Evolutionary conservation across 2,113 vertebrate genomes (phyloP), one percentile per base, ranked within the genome.

Genomic region (Oostethus manadensis): DNA sequence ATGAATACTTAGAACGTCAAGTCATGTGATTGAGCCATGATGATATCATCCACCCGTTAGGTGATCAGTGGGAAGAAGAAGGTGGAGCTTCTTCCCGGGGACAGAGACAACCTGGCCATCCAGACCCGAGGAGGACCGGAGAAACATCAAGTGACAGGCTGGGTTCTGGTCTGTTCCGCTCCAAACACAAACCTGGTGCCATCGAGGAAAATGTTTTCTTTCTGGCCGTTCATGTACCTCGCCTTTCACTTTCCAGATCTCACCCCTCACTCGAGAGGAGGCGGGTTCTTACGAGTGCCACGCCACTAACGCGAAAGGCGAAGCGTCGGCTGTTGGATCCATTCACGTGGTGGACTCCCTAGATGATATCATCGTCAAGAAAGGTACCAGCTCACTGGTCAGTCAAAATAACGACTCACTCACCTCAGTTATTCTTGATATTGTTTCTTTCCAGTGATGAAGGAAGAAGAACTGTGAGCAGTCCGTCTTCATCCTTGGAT

Each of bases 131-230:
- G 95, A 10, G 95, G 94, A 15, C 95, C 95, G 0, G 94, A 98
- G 77, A 98, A 98, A 63, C 94, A 96, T 0, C 92, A 97, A 88
- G 94, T 95, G 58, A 98, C 95, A 0, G 95, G 95, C 65, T 97
- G 95, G 95, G 94, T 98, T 22, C 91, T 98, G 71, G 95, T 98
- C 54, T 62, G 80, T 71, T 8, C n/a, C 18, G 46, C 46, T 29
- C 8, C 11, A 11, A 51, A 6, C 10, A 23, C 44, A 46, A n/a
- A 46, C 5, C 14, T n/a, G n/a, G n/a, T n/a, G n/a, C n/a, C n/a
- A n/a, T n/a, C n/a, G n/a, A 16, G 7, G 14, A 8, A 46, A 14
- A n/a, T 3, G 26, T 4, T 8, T 3, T 10, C 4, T 15, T 6
- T 40, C 15, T 26, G 22, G 61, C 40, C 50, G 56, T 51, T 68